These are phyloP conservation scores for Spilosoma lubricipeda DNA, from an alignment of 2,888 invertebrate species.

Conservation along the genomic window DNA sequence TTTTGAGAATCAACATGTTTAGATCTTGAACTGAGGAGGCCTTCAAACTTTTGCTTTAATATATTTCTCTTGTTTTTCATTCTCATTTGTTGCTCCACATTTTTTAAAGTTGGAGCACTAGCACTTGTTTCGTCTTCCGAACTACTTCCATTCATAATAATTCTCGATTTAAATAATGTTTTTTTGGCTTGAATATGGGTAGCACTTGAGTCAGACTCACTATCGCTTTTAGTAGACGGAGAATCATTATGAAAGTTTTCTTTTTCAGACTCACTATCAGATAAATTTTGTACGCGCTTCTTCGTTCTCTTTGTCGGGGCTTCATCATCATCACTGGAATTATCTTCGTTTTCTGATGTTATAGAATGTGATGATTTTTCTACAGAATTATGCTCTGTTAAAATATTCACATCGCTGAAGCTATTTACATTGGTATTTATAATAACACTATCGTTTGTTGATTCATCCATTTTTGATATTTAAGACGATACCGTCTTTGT, in stretches of 20 bases:
- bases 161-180: conserved; percentile 42
- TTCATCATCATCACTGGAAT: conserved; percentile 53
- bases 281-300: conserved; percentile 61
- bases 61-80: conserved; percentile 70
- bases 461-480: conserved; percentile 10
- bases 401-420: conserved; percentile 8
- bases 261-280: conserved; percentile 69
- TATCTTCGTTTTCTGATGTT: conserved; percentile 13
- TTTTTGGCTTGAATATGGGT: conserved; percentile 31
- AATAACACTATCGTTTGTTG: not conserved
- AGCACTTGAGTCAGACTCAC: conserved; percentile 36
- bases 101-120: conserved; percentile 37
- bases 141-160: conserved; percentile 29
- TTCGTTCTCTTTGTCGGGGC: conserved; percentile 46
- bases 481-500: not conserved
- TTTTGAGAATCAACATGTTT: conserved; percentile 36
- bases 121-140: conserved; percentile 38
- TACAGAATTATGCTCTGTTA: conserved; percentile 10
- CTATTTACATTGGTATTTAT: not conserved
- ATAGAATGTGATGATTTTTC: conserved; percentile 14
- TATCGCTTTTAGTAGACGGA: not conserved
- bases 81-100: conserved; percentile 61
- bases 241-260: conserved; percentile 37
- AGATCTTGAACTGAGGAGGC: conserved; percentile 57
- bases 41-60: conserved; percentile 72